These are phyloP conservation scores for Meliscaeva auricollis DNA, from an alignment of 2,888 invertebrate genomes.

Conservation along the genomic window DNA sequence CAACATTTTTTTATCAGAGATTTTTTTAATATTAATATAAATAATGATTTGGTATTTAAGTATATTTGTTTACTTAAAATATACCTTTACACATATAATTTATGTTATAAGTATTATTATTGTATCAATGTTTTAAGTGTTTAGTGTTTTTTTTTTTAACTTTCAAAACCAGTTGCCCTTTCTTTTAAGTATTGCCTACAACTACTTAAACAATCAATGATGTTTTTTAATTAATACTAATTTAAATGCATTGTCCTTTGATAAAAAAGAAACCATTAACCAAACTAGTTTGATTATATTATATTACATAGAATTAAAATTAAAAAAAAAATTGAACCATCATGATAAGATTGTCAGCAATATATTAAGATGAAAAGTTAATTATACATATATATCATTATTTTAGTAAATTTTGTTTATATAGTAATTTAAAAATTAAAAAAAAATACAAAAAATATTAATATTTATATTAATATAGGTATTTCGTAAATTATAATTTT, in stretches of 20 bases:
- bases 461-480: conserved; percentile 36
- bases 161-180: background rate
- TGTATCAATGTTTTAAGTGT: background rate
- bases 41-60: conserved; percentile 1
- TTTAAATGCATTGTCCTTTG: conserved; percentile 29
- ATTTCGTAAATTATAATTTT: conserved; percentile 48
- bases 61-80: background rate
- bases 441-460: too few relatives aligned
- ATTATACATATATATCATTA: conserved; percentile 30
- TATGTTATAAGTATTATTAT: too few relatives aligned
- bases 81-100: background rate
- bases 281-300: conserved; percentile 68
- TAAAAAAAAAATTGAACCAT: conserved; percentile 35
- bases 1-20: background rate
- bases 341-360: conserved; percentile 45
- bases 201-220: conserved; percentile 35
- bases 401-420: conserved; percentile 64
- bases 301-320: conserved; percentile 50
- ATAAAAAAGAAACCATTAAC: conserved; percentile 45
- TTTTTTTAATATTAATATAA: conserved; percentile 8
- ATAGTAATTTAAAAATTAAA: conserved; percentile 26
- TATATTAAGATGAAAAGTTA: conserved; percentile 40
- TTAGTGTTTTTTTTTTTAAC: background rate
- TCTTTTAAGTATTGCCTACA: conserved; percentile 1
- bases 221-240: conserved; percentile 36